Percentiles rank a stretch among this genome's conserved stretches.
phyloP scores from a whole-genome alignment of 2,113 vertebrate species.

The Neotoma lepida region DNA sequence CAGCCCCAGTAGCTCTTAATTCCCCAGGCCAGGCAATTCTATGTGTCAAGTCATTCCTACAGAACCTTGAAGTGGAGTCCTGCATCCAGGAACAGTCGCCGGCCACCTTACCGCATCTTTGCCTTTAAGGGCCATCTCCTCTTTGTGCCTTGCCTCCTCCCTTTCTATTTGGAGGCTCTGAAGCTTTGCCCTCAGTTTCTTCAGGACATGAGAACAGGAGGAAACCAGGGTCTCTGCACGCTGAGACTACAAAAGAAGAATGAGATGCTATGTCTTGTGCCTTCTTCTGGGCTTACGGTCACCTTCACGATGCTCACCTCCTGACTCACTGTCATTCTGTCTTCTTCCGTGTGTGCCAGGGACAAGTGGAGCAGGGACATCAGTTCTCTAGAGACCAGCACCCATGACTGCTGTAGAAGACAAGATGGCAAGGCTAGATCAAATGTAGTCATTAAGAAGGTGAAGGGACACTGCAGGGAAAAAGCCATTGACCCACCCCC shows the following conservation, averaged over 20 bases:
- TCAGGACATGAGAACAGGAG: slow-evolving; percentile 79
- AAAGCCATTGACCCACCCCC: neutral
- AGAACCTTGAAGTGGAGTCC: neutral
- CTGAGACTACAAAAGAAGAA: slow-evolving; percentile 49
- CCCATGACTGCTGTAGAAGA: slow-evolving; percentile 72
- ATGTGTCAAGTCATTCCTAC: neutral
- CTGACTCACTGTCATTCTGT: slow-evolving; percentile 30
- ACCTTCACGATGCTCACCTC: slow-evolving; percentile 75
- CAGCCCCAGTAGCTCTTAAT: neutral
- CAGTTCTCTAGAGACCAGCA: slow-evolving; percentile 67
- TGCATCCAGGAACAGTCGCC: neutral
- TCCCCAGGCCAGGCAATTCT: slow-evolving; percentile 14
- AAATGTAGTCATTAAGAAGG: slow-evolving; percentile 19
- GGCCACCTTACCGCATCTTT: slow-evolving; percentile 87
- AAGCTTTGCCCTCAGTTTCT: slow-evolving; percentile 83
- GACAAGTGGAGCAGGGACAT: accelerated
- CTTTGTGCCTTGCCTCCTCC: slow-evolving; percentile 83
- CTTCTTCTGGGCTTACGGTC: neutral
- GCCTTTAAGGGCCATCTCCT: slow-evolving; percentile 84
- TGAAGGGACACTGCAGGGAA: neutral
- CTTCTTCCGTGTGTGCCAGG: slow-evolving; percentile 69
- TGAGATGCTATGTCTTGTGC: neutral
- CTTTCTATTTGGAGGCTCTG: slow-evolving; percentile 83
- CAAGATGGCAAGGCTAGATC: neutral
- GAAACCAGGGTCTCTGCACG: slow-evolving; percentile 80